Percentiles rank a stretch among this genome's conserved stretches.
Conservation (phyloP, 2,797 vertebrate species). For the Acipenser oxyrinchus region DNA sequence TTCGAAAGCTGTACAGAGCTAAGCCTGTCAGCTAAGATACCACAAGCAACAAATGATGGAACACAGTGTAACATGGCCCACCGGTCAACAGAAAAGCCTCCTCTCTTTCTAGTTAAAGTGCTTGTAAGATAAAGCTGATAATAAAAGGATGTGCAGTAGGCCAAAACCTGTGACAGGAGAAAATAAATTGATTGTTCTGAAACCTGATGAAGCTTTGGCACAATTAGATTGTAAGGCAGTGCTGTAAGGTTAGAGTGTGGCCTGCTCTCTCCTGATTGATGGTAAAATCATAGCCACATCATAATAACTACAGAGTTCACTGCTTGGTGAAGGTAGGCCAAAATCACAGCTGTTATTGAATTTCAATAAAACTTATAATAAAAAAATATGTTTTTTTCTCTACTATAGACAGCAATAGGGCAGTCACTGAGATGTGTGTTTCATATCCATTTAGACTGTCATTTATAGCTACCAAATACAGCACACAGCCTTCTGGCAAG, state of each 20-base stretch:
- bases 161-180: slow-evolving; percentile 73
- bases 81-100: slow-evolving; percentile 35
- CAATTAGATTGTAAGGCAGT: slow-evolving; percentile 94
- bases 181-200: slow-evolving; percentile 85
- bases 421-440: slow-evolving; percentile 27
- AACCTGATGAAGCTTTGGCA: slow-evolving; percentile 92
- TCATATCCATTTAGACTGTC: slow-evolving; percentile 29
- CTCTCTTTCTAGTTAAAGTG: slow-evolving; percentile 47
- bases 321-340: slow-evolving; percentile 85
- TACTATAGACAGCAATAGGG: slow-evolving; percentile 31
- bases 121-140: slow-evolving; percentile 78
- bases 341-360: slow-evolving; percentile 83
- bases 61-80: slow-evolving; percentile 61
- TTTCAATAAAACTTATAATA: slow-evolving; percentile 68
- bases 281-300: slow-evolving; percentile 94
- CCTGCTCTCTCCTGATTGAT: slow-evolving; percentile 82
- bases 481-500: slow-evolving; percentile 24
- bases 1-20: slow-evolving; percentile 67
- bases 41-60: slow-evolving; percentile 70
- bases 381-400: slow-evolving; percentile 42
- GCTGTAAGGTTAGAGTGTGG: slow-evolving; percentile 83
- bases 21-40: slow-evolving; percentile 77
- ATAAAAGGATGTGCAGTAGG: slow-evolving; percentile 75
- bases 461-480: slow-evolving; percentile 36
- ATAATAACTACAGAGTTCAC: slow-evolving; percentile 96